phyloP scores from a whole-genome alignment of 2,888 invertebrate genomes.

The Bhutanitis thaidina region DNA sequence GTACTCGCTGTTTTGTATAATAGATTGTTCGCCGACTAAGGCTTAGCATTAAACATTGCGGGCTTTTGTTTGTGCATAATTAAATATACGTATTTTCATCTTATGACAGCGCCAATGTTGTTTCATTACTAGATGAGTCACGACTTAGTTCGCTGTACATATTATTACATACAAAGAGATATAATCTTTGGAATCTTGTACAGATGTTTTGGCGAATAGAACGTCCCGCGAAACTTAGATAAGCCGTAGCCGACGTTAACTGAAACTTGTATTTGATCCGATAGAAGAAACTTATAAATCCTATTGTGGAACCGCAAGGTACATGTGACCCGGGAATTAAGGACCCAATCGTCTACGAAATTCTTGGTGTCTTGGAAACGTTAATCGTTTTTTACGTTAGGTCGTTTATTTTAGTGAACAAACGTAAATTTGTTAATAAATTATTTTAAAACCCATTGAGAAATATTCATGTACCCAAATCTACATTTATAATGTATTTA shows the following conservation, averaged over 20 bases:
- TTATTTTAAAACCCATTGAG: not conserved
- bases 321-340: conserved; percentile 49
- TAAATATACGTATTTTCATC: conserved; percentile 47
- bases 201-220: conserved; percentile 24
- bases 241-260: conserved; percentile 40
- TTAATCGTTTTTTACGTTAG: not conserved
- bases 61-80: conserved; percentile 56
- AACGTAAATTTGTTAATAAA: not conserved
- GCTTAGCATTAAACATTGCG: conserved; percentile 46
- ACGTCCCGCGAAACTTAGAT: conserved; percentile 36
- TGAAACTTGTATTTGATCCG: conserved; percentile 61
- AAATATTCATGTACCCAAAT: not conserved
- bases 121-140: conserved; percentile 5
- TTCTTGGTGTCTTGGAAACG: conserved; percentile 15
- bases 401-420: not conserved
- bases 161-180: too few species aligned
- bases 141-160: not conserved
- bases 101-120: conserved; percentile 2
- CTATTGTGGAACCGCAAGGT: conserved; percentile 57
- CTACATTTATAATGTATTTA: not conserved
- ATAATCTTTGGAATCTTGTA: not conserved
- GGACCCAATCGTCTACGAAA: conserved; percentile 28
- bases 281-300: conserved; percentile 70
- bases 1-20: conserved; percentile 59
- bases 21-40: conserved; percentile 59